These are phyloP conservation scores for Gymnogyps californianus DNA, from an alignment of 2,113 vertebrate genomes.

Conservation along the genomic window DNA sequence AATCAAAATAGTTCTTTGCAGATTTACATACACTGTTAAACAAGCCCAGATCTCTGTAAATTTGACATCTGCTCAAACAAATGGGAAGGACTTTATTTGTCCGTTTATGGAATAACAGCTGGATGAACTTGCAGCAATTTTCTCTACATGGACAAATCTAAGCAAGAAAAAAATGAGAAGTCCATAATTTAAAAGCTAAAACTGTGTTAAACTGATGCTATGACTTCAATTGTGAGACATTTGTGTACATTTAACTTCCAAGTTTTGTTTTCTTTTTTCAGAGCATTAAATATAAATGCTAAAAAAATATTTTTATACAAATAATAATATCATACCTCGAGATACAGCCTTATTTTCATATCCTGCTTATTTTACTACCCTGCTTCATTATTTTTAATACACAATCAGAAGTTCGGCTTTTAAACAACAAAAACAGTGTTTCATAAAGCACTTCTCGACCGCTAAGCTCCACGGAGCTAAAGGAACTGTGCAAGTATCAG, in stretches of 20 bases:
- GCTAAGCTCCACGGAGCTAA: background rate
- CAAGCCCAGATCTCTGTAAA: background rate
- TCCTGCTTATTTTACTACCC: background rate
- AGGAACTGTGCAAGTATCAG: background rate
- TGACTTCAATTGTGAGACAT: background rate
- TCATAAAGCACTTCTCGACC: background rate
- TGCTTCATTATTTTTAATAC: background rate
- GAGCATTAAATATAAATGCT: background rate
- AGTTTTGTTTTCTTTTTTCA: background rate
- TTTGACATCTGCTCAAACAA: background rate
- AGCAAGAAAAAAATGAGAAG: background rate
- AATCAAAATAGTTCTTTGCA: background rate
- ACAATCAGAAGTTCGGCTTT: background rate
- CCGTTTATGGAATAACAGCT: background rate
- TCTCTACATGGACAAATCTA: background rate
- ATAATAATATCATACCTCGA: background rate
- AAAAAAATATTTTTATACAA: background rate
- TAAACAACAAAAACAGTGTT: background rate
- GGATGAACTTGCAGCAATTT: background rate
- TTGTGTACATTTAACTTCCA: background rate
- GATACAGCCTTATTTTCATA: background rate
- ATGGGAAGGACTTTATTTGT: background rate
- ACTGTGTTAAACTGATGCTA: background rate
- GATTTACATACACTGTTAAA: background rate
- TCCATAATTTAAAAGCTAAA: background rate